phyloP scores from a whole-genome alignment of 2,797 vertebrate species.

The Picus viridis region DNA sequence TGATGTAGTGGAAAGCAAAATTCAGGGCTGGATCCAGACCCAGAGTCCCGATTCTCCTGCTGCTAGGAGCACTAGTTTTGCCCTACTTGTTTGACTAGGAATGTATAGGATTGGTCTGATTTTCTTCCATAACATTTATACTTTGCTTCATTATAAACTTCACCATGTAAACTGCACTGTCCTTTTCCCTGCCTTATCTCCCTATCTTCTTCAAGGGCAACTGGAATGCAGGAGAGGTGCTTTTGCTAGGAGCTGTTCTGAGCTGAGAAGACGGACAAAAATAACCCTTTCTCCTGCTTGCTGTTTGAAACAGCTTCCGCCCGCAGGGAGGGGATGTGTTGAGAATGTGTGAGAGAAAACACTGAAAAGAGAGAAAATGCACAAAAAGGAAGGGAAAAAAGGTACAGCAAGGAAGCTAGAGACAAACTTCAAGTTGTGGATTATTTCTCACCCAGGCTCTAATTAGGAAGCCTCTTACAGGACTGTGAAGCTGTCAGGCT shows the following conservation, averaged over 20 bases:
- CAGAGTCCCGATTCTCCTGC: background rate
- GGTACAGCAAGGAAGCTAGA: slow-evolving; percentile 40
- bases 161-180: background rate
- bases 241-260: slow-evolving; percentile 9
- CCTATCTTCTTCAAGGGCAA: background rate
- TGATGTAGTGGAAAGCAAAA: background rate
- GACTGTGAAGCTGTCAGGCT: slow-evolving; percentile 66
- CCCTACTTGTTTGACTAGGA: background rate
- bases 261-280: background rate
- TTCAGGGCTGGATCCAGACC: background rate
- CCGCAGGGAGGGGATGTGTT: background rate
- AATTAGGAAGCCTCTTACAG: slow-evolving; percentile 67
- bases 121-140: background rate
- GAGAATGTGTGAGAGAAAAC: slow-evolving; percentile 56
- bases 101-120: background rate
- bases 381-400: background rate
- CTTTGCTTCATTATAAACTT: slow-evolving; percentile 19
- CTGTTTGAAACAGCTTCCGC: slow-evolving; percentile 36
- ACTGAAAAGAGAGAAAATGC: slow-evolving; percentile 15
- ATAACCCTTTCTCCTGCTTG: background rate
- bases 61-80: background rate
- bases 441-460: slow-evolving; percentile 67
- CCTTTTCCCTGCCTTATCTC: slow-evolving; percentile 23
- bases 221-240: background rate
- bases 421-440: slow-evolving; percentile 48